These are phyloP conservation scores for Liposcelis brunnea DNA, from an alignment of 2,888 invertebrate species.

Conservation along the genomic window DNA sequence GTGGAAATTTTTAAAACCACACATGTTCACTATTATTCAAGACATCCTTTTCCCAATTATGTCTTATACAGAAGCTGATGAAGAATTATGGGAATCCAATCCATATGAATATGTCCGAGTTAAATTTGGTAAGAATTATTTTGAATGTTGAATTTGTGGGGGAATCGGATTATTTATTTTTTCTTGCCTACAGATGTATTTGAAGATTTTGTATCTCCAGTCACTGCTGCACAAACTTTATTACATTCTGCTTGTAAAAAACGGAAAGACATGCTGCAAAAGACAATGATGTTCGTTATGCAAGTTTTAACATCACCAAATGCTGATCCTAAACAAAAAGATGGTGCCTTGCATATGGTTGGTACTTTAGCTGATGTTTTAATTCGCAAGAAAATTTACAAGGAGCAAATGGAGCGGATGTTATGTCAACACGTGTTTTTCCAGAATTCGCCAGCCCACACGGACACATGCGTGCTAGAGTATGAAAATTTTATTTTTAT, in stretches of 20 bases:
- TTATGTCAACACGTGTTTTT: constrained; percentile 79
- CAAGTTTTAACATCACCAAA: constrained; percentile 52
- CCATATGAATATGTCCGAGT: constrained; percentile 93
- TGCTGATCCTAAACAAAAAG: constrained; percentile 63
- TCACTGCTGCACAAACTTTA: constrained; percentile 81
- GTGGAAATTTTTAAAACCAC: constrained; percentile 92
- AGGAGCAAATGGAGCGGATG: constrained; percentile 83
- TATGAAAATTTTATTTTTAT: constrained; percentile 19
- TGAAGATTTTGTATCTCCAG: constrained; percentile 92
- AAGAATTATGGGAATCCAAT: constrained; percentile 89
- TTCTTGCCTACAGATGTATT: constrained; percentile 55
- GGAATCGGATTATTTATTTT: background rate
- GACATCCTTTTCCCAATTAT: constrained; percentile 93
- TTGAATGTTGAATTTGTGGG: constrained; percentile 10
- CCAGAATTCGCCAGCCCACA: constrained; percentile 75
- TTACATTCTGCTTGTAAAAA: constrained; percentile 81
- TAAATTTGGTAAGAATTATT: constrained; percentile 69
- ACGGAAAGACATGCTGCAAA: constrained; percentile 85
- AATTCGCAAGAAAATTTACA: constrained; percentile 79
- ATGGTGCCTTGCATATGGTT: constrained; percentile 96
- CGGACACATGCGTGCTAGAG: constrained; percentile 78
- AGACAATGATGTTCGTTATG: constrained; percentile 83
- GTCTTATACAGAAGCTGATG: constrained; percentile 87
- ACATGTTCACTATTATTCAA: constrained; percentile 84
- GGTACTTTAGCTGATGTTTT: constrained; percentile 84